Evolutionary conservation across 2,888 invertebrate species (phyloP).

Genomic region (Xanthorhoe spadicearia): DNA sequence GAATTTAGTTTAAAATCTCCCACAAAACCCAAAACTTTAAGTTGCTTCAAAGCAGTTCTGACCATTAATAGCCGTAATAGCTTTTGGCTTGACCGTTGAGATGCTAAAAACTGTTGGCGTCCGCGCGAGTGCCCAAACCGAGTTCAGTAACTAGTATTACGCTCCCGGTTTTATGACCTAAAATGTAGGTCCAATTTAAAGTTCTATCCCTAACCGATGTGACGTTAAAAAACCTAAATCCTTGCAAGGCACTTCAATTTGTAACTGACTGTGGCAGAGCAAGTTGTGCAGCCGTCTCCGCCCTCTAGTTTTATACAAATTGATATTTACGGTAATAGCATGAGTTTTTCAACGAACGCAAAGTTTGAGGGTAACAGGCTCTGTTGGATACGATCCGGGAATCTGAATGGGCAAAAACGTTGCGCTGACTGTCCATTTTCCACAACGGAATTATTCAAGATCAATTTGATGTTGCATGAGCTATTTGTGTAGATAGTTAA

Average conservation of each 20-base stretch:
- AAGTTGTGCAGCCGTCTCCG: conserved; percentile 69
- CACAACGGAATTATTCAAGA: conserved; percentile 67
- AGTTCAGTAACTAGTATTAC: conserved; percentile 35
- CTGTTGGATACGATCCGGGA: conserved; percentile 71
- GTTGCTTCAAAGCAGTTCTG: conserved; percentile 24
- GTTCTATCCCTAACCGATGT: conserved; percentile 57
- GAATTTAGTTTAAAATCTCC: conserved; percentile 15
- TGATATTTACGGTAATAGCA: conserved; percentile 84
- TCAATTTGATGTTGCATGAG: conserved; percentile 70
- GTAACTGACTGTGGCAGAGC: conserved; percentile 68
- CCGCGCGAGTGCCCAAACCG: conserved; percentile 29
- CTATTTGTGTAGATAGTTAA: conserved; percentile 27
- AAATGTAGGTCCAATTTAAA: conserved; percentile 62
- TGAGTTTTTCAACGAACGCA: conserved; percentile 79
- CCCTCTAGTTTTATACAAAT: conserved; percentile 83
- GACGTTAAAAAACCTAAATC: conserved; percentile 70
- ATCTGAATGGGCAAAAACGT: conserved; percentile 77
- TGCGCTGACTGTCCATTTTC: conserved; percentile 68
- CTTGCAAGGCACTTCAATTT: conserved; percentile 73
- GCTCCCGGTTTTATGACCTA: conserved; percentile 49
- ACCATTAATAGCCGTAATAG: conserved; percentile 33
- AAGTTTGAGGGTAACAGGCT: conserved; percentile 79
- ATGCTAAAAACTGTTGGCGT: conserved; percentile 38
- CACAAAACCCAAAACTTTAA: conserved; percentile 22
- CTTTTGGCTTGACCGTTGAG: conserved; percentile 39